A percentile compares a stretch with the other conserved stretches of the same genome.
phyloP scores from a whole-genome alignment of 2,888 invertebrate species.

The Apotomis betuletana region DNA sequence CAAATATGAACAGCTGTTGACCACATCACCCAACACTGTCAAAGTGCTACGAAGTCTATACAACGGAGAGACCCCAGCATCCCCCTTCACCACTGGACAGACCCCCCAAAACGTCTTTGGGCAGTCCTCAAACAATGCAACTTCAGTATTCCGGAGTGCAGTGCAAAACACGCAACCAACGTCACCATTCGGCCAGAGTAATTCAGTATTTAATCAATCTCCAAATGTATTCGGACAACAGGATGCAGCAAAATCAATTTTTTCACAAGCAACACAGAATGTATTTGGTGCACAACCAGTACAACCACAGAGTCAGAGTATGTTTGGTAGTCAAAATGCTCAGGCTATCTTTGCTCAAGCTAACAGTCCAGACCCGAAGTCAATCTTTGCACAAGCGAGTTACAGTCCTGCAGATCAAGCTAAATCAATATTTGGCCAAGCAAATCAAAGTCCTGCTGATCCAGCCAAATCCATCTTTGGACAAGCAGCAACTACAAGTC shows the following conservation, averaged over 20 bases:
- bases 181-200: slow-evolving; percentile 49
- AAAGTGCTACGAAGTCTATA: slow-evolving; percentile 62
- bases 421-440: slow-evolving; percentile 18
- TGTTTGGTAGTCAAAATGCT: neutral
- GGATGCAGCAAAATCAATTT: slow-evolving; percentile 57
- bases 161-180: slow-evolving; percentile 57
- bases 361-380: neutral
- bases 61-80: slow-evolving; percentile 59
- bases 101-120: slow-evolving; percentile 46
- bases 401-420: slow-evolving; percentile 2
- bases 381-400: slow-evolving; percentile 24
- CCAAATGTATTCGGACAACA: slow-evolving; percentile 51
- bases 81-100: slow-evolving; percentile 54
- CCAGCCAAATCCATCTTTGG: slow-evolving; percentile 26
- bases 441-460: slow-evolving; percentile 2
- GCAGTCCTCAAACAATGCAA: slow-evolving; percentile 49
- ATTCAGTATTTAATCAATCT: slow-evolving; percentile 17
- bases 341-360: slow-evolving; percentile 21
- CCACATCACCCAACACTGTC: slow-evolving; percentile 56
- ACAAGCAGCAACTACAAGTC: slow-evolving; percentile 6
- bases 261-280: slow-evolving; percentile 64
- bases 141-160: slow-evolving; percentile 68
- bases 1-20: slow-evolving; percentile 63
- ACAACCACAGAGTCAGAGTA: slow-evolving; percentile 1
- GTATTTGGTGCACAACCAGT: slow-evolving; percentile 41